Conservation (phyloP, 2,888 invertebrate genomes). For the Celastrina argiolus region DNA sequence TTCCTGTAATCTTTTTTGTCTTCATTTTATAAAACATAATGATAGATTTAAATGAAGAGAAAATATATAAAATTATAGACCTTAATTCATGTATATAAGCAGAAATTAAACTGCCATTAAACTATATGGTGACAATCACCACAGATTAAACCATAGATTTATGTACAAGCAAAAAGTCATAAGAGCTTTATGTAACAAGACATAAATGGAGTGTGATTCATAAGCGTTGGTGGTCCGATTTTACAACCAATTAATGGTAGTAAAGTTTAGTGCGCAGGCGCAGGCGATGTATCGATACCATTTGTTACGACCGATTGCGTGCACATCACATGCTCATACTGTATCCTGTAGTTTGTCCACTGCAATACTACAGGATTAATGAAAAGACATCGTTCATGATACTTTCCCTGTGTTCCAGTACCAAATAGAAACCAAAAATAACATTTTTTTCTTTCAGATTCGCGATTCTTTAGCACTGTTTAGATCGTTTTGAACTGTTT, state of each 20-base stretch:
- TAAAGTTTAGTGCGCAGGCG: constrained; percentile 36
- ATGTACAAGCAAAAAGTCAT: not conserved
- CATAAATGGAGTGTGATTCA: constrained; percentile 9
- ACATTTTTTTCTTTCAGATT: too few relatives aligned
- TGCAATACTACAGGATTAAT: not conserved
- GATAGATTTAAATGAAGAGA: too few relatives aligned
- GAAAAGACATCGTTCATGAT: too few relatives aligned
- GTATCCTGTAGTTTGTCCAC: not conserved
- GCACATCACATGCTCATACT: constrained; percentile 19
- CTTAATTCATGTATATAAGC: not conserved
- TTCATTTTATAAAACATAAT: too few relatives aligned
- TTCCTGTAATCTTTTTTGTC: too few relatives aligned
- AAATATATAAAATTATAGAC: too few relatives aligned
- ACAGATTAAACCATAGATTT: not conserved
- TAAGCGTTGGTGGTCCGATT: constrained; percentile 46
- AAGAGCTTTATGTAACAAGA: not conserved
- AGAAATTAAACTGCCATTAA: not conserved
- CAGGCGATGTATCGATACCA: constrained; percentile 30
- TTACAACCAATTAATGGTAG: constrained; percentile 43
- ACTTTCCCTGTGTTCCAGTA: too few relatives aligned
- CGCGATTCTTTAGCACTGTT: too few relatives aligned
- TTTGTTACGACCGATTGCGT: constrained; percentile 37
- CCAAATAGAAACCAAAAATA: too few relatives aligned
- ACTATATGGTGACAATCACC: not conserved
- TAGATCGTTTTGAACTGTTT: too few relatives aligned